Percentiles rank a stretch among this genome's conserved stretches.
These are phyloP conservation scores for Eolophus roseicapilla DNA, from an alignment of 2,113 vertebrate genomes.

Conservation along the genomic window DNA sequence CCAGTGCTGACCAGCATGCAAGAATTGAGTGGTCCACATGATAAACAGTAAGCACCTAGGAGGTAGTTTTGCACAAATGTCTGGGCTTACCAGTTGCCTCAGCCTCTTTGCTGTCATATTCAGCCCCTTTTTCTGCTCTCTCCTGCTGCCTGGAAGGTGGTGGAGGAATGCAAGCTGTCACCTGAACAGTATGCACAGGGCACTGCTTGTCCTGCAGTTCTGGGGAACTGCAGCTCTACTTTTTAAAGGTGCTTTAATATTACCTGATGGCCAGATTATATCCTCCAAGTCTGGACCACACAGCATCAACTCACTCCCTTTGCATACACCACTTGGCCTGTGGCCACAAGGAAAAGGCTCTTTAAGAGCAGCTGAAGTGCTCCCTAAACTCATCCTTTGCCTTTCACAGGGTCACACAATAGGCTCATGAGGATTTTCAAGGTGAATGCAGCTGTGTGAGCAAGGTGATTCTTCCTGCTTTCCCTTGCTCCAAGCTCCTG, in stretches of 20 bases:
- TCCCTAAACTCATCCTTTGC: not conserved
- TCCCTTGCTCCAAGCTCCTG: not conserved
- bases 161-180: rapidly evolving
- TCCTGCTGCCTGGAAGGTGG: not conserved
- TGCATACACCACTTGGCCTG: not conserved
- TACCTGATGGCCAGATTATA: not conserved
- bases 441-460: rapidly evolving
- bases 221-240: not conserved
- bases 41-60: not conserved
- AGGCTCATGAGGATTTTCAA: rapidly evolving
- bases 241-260: not conserved
- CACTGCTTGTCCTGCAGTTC: not conserved
- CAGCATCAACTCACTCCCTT: not conserved
- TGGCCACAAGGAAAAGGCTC: not conserved
- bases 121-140: not conserved
- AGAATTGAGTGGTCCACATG: not conserved
- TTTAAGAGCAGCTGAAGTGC: not conserved
- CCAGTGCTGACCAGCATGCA: rapidly evolving
- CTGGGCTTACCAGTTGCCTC: not conserved
- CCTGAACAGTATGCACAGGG: not conserved
- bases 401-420: not conserved
- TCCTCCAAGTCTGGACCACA: not conserved
- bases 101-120: not conserved
- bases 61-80: not conserved
- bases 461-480: not conserved